Evolutionary conservation across 1,140 invertebrate species (phyloP), one percentile per base, ranked within the genome.

Genomic region (Aphidius ervi): DNA sequence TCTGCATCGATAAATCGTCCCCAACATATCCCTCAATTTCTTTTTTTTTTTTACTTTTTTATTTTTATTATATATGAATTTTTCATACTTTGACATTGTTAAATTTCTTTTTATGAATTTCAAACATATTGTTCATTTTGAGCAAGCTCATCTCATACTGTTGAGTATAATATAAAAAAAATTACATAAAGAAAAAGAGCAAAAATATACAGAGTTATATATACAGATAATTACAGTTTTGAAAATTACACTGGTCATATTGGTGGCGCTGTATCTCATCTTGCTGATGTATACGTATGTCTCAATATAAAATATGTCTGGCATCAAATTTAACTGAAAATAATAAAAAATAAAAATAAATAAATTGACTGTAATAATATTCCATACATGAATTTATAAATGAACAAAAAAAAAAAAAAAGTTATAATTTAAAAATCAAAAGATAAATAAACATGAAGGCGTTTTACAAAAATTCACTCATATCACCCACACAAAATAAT

Each of bases 1-100:
- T 75, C 71, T 68, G 60, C 68, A 69, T 63, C 68, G 64, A 67
- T 68, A 70, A 71, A 68, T 69, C 69, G 66, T 23, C 49, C 45
- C 48, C 50, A 53, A 59, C 41, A 47, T 41, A 40, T 46, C 54
- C 56, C 56, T 49, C 6, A n/a, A 53, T n/a, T 9, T 40, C 9
- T 53, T 40, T 39, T 41, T 58, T 46, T 55, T 31, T 39, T 60
- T 20, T 8, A 31, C 62, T 46, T 48, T n/a, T 39, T 9, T 40
- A 49, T 56, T 48, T 56, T 64, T 56, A n/a, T n/a, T n/a, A 58
- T 43, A 41, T 49, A 23, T 53, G 54, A 60, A 63, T 54, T 16
- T 16, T 16, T 16, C 16, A 16, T 56, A 56, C 37, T 40, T 43
- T 45, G 7, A 31, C 23, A 31, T 31, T 31, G 23, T 31, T 31